Evolutionary conservation across 2,888 invertebrate species (phyloP), one percentile per base, ranked within the genome.

Genomic region (Boloria euphrosyne): DNA sequence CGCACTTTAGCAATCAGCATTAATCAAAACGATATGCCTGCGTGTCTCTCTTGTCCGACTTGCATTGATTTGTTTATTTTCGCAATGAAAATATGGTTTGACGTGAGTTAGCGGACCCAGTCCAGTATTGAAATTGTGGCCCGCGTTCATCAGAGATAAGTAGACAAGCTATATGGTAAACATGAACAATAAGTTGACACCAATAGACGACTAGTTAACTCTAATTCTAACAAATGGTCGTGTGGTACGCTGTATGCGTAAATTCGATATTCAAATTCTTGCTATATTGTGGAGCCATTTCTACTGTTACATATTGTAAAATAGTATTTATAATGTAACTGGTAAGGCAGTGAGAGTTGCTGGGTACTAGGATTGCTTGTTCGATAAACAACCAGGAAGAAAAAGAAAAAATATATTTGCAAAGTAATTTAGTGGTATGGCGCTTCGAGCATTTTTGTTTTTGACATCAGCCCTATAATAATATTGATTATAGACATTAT

Each of bases 1-100:
- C 85, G 87, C 85, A 86, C 86, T 90, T 89, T 87, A 89, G 90
- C 89, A 91, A 92, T 91, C 90, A 91, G 85, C 91, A 91, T 91
- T 90, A 85, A 90, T 91, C 91, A 90, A 85, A 86, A 82, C 82
- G 83, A 86, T 87, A 84, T 86, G 86, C 84, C 81, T 80, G 83
- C 82, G 81, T 84, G 87, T 86, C 86, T 84, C 80, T 76, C 78
- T 80, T 80, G 83, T 81, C 81, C 80, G 75, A 78, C 76, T 78
- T 77, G 75, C 77, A 82, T 81, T 86, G 86, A 89, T 86, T 90
- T 89, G 87, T 88, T 86, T 87, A 86, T 87, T 85, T 85, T 83
- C 80, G 77, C 77, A 75, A 76, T 81, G 82, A 84, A 85, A 84
- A 85, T 84, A 84, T 77, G 77, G 76, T 84, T 79, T 80, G 82